Evolutionary conservation across 64 coral and sea anemone genomes (phyloP), one percentile per base, ranked within the genome.

Genomic region (Montipora cactus): DNA sequence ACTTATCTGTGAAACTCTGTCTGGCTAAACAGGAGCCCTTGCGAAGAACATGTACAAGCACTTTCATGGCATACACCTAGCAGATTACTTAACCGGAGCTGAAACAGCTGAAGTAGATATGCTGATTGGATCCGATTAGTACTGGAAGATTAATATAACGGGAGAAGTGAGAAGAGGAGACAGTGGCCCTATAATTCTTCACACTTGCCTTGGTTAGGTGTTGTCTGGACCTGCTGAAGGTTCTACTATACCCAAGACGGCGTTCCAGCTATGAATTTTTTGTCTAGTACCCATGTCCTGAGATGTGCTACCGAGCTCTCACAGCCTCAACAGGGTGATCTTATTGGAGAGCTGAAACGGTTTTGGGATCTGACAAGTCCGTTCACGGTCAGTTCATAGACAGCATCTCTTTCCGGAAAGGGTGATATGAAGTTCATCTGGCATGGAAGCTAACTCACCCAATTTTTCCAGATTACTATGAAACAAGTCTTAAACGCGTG

Each of bases 401-500:
- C 46, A 90, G 50, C 48, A 89, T 94, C 22, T 47, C 59, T 11
- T 79, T 72, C 28, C 57, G 80, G 23, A 76, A 69, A 6, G 10
- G 75, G 51, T 85, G 91, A 51, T 96, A 96, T 77, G 69, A 85
- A 71, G 78, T 94, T 11, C 85, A 76, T 47, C 73, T 94, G 15
- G 84, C 92, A 44, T 88, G 83, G 78, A 94, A 89, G 21, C 89
- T 83, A 21, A 76, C 22, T 9, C 92, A 92, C 47, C 59, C 77
- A 75, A 5, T 67, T 19, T 74, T 94, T 18, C 77, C 89, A n/a
- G 81, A 88, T 37, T 94, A 94, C 55, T 94, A 94, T 51, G 67
- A 79, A 18, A 44, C 91, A 19, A 76, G 79, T 44, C 66, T 72
- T 10, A 75, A 61, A n/a, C 79, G 91, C 5, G 55, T 94, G 7